These are phyloP conservation scores for Serinus canaria DNA, from an alignment of 2,113 vertebrate species.

Conservation along the genomic window DNA sequence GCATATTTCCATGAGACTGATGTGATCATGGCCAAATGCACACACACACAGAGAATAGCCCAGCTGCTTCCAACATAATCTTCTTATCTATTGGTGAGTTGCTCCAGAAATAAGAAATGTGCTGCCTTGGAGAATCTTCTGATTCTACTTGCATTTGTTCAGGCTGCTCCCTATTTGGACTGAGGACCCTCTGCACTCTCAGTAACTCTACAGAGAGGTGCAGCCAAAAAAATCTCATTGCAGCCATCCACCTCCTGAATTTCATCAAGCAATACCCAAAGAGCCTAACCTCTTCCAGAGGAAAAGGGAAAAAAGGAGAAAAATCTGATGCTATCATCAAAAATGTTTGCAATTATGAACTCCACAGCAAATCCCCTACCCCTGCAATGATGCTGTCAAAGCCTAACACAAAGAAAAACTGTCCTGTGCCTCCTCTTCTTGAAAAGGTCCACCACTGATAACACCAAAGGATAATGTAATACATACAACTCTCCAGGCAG, in stretches of 20 bases:
- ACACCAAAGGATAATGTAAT: neutral
- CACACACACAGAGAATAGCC: neutral
- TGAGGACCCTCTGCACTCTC: neutral
- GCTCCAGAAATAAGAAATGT: constrained; percentile 3
- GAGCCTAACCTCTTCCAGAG: neutral
- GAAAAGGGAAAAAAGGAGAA: neutral
- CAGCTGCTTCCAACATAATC: constrained; percentile 10
- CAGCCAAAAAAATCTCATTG: constrained; percentile 7
- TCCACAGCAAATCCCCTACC: neutral
- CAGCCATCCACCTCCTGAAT: neutral
- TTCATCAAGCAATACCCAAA: neutral
- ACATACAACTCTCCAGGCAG: neutral
- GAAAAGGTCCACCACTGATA: neutral
- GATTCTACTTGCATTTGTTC: neutral
- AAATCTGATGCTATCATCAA: neutral
- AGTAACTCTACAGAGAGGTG: neutral
- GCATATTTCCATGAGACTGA: neutral
- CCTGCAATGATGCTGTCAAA: neutral
- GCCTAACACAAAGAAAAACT: neutral
- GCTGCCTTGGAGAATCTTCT: constrained; percentile 15
- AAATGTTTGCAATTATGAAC: neutral
- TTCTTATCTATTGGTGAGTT: neutral
- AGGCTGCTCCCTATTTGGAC: neutral
- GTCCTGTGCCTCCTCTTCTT: neutral
- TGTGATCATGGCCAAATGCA: neutral